Base-by-base conservation (phyloP, 2,888 invertebrate genomes). In the Byasa hedistus region DNA sequence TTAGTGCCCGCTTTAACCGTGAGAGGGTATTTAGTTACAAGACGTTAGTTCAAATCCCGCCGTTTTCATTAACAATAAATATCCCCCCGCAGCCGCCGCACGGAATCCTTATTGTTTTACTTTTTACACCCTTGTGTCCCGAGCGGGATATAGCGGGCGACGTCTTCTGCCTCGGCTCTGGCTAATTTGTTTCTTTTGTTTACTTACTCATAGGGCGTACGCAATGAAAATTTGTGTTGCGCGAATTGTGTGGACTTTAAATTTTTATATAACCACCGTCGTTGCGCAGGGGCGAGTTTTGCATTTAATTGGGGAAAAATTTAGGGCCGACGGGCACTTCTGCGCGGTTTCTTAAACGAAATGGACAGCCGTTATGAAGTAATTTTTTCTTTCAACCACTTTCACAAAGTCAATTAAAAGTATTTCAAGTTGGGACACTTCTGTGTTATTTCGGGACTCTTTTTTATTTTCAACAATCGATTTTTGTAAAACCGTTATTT, bases 31-130 rank as follows among this genome's bases (percentile, higher is more conserved):
- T 91, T 90, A 91, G 92, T 90, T 90, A 90, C 91, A 92, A 92
- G 92, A 92, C 91, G 91, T 91, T 91, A 89, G 91, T 91, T 92
- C 85, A 92, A 92, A 91, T 91, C 91, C 91, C 82, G 86, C 89
- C 87, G 87, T 91, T 92, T 92, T 91, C 92, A 92, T 92, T 92
- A 91, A 92, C 92, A 92, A 92, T 92, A 92, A 92, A 92, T 92
- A 92, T 92, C 89, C 88, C 83, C 85, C 80, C 79, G 87, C n/a
- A n/a, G 27, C 88, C 86, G 87, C 87, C 86, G 87, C 87, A 84
- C 85, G 79, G 89, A 89, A 88, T 91, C 89, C 90, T 89, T 89
- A 91, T 91, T 91, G 91, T 91, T 90, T 90, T 89, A 91, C 91
- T 91, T 91, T 91, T 91, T 91, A 91, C 91, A 91, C 91, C 89